phyloP scores from a whole-genome alignment of 2,797 vertebrate genomes.

The Lophius americanus region DNA sequence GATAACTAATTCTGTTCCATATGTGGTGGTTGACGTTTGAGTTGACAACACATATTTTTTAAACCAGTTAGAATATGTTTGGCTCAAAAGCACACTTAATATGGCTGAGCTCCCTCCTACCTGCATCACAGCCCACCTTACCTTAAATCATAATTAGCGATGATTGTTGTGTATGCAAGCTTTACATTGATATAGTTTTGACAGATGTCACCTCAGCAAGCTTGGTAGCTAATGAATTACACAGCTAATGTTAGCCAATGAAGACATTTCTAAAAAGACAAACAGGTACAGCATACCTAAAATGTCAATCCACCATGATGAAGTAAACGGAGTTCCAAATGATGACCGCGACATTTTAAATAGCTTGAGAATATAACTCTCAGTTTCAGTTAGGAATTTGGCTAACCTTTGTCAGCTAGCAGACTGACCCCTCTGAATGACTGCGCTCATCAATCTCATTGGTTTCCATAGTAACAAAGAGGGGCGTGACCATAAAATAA shows the following conservation, averaged over 20 bases:
- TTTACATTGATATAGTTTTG: neutral
- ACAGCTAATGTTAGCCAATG: constrained; percentile 25
- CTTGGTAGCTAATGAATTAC: constrained; percentile 36
- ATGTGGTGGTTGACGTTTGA: neutral
- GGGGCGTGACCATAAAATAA: constrained; percentile 34
- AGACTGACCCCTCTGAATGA: constrained; percentile 31
- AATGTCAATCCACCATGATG: neutral
- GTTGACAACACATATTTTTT: neutral
- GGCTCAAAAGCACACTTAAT: neutral
- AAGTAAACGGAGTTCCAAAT: neutral
- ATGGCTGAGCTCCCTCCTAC: neutral
- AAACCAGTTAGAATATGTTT: constrained; percentile 24
- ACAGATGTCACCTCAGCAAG: constrained; percentile 24
- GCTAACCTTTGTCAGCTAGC: constrained; percentile 53
- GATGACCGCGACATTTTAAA: neutral
- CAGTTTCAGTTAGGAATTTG: constrained; percentile 7
- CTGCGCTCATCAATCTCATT: constrained; percentile 49
- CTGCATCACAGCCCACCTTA: neutral
- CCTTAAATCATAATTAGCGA: rapidly evolving
- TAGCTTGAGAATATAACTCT: neutral
- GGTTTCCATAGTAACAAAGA: constrained; percentile 75
- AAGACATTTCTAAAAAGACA: neutral
- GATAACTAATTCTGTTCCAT: neutral
- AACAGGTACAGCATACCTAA: constrained; percentile 42
- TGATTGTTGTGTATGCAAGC: too few relatives aligned